phyloP scores from a whole-genome alignment of 92 coral and sea anemone genomes.

The Epizoanthus stellaris region DNA sequence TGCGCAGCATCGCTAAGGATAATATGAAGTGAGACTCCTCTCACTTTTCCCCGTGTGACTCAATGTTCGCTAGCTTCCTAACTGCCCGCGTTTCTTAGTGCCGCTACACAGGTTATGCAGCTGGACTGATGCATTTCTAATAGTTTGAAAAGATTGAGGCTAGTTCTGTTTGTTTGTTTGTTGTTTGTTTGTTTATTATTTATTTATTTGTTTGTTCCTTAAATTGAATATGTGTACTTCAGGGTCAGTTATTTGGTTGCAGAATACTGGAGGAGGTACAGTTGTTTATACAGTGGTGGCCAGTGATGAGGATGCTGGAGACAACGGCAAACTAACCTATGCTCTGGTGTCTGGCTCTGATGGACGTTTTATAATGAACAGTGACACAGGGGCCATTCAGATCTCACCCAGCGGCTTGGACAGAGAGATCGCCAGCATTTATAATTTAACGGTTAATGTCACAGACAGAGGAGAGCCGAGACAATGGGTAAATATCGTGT shows the following conservation, averaged over 20 bases:
- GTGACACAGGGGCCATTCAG: constrained; percentile 76
- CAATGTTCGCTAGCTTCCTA: too few species aligned
- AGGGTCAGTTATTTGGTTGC: neutral
- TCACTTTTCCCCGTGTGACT: too few species aligned
- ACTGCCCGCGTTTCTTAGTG: too few species aligned
- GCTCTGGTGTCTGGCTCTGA: constrained; percentile 68
- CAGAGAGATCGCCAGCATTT: constrained; percentile 72
- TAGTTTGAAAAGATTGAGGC: too few species aligned
- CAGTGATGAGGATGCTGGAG: constrained; percentile 78
- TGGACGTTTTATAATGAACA: constrained; percentile 75
- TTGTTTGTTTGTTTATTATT: neutral
- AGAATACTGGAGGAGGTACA: constrained; percentile 80
- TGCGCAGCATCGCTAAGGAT: too few species aligned
- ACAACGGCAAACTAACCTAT: constrained; percentile 71
- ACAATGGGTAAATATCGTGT: constrained; percentile 57
- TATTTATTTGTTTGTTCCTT: too few species aligned
- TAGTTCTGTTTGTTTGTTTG: too few species aligned
- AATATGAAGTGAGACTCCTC: too few species aligned
- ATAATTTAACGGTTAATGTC: constrained; percentile 74
- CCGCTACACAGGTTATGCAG: too few species aligned
- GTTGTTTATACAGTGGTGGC: constrained; percentile 59
- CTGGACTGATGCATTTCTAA: too few species aligned
- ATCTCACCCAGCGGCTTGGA: constrained; percentile 87
- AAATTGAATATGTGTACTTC: neutral
- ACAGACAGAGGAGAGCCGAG: constrained; percentile 74